Base-by-base conservation (phyloP, 2,113 vertebrate genomes). In the Caretta caretta region DNA sequence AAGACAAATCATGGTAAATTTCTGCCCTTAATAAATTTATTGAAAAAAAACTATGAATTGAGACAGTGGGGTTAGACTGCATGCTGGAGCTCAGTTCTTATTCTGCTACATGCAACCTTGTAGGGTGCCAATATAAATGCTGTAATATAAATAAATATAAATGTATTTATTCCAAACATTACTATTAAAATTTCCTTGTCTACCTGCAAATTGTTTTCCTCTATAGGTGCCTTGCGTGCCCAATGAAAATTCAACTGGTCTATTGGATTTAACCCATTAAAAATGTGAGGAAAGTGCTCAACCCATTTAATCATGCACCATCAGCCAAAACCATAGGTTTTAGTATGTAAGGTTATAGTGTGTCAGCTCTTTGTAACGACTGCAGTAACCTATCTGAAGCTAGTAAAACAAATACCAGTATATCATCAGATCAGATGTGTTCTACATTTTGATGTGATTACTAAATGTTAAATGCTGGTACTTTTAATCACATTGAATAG, bases 111-210 rank as follows among this genome's bases (percentile, higher is more conserved):
- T 91, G 29, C 57, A 85, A n/a, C 89, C 57, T 86, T 35, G 87
- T 75, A 87, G 91, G 93, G 84, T 91, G 86, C 88, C 86, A 90
- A 65, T 80, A 57, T 92, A 95, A 97, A 93, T 90, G 79, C 53
- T 85, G 91, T n/a, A n/a, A n/a, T n/a, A n/a, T n/a, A n/a, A n/a
- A n/a, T n/a, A n/a, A n/a, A n/a, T n/a, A n/a, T n/a, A 96, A 94
- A 95, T 83, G 46, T 84, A 93, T 96, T 95, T 96, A 95, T 97
- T 91, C 72, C 49, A 91, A 91, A 92, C 79, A 90, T 78, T 90
- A 78, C 35, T 85, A 75, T 84, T 96, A 93, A 87, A 75, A 92
- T 84, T 20, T 94, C 88, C 91, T 90, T 91, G 82, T 29, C 84
- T 90, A 72, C 85, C 57, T 83, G 84, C 78, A 95, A 96, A 87